Percentiles rank a stretch among this genome's conserved stretches.
phyloP scores from a whole-genome alignment of 2,888 invertebrate species.

The Dynastes tityus region DNA sequence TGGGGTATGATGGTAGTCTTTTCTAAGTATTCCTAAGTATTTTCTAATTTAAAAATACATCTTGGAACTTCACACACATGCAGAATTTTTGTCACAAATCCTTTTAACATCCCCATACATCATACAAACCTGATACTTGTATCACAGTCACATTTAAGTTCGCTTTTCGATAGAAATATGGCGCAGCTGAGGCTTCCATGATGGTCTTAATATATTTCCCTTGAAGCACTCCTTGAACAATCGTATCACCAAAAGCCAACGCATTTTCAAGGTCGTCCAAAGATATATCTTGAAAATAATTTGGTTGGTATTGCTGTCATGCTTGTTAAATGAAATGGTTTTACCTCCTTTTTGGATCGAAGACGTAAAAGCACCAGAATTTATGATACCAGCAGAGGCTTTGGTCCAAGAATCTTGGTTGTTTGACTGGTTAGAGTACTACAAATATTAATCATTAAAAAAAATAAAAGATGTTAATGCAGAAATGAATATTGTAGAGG shows the following conservation, averaged over 20 bases:
- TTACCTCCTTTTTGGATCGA: constrained; percentile 78
- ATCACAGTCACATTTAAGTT: constrained; percentile 71
- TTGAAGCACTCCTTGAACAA: constrained; percentile 70
- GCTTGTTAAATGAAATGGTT: constrained; percentile 52
- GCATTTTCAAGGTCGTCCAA: constrained; percentile 80
- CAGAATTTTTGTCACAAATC: too few relatives aligned
- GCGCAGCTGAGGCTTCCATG: constrained; percentile 74
- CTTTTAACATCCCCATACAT: neutral
- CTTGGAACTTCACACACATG: too few relatives aligned
- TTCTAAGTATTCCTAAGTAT: too few relatives aligned
- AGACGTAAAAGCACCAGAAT: constrained; percentile 81
- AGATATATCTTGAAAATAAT: constrained; percentile 76
- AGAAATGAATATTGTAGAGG: neutral
- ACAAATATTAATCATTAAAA: constrained; percentile 9
- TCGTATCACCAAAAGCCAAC: constrained; percentile 84
- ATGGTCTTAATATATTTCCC: constrained; percentile 52
- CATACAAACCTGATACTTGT: constrained; percentile 73
- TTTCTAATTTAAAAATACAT: too few relatives aligned
- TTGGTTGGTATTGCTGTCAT: too few relatives aligned
- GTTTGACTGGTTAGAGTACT: constrained; percentile 72
- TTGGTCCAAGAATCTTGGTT: constrained; percentile 75
- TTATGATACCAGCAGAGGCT: constrained; percentile 79
- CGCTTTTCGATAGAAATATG: constrained; percentile 59
- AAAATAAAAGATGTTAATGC: neutral
- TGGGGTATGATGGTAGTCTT: too few relatives aligned